These are phyloP conservation scores for Pycnomerus fuliginosus DNA, from an alignment of 2,888 invertebrate genomes.

Conservation along the genomic window DNA sequence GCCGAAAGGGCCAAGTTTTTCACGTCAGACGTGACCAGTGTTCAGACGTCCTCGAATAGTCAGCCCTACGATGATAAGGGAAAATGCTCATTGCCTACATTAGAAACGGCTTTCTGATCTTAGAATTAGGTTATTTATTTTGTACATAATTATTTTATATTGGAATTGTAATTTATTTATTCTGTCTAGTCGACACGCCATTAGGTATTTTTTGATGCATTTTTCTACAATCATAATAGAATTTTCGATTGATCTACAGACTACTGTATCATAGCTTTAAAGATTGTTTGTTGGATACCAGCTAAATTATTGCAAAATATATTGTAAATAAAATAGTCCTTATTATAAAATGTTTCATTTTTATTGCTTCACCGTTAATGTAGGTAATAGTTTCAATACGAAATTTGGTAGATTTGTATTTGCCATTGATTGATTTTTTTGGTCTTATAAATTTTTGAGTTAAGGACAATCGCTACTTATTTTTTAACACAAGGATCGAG, in stretches of 20 bases:
- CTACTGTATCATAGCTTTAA: too few relatives aligned
- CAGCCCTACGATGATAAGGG: slow-evolving; percentile 28
- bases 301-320: slow-evolving; percentile 45
- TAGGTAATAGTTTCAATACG: too few relatives aligned
- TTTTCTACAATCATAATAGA: too few relatives aligned
- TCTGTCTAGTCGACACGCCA: slow-evolving; percentile 39
- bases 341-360: slow-evolving; percentile 12
- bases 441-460: too few relatives aligned
- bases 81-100: slow-evolving; percentile 53
- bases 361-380: too few relatives aligned
- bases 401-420: too few relatives aligned
- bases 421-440: too few relatives aligned
- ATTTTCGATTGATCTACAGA: too few relatives aligned
- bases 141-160: slow-evolving; percentile 29
- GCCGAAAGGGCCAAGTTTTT: slow-evolving; percentile 65
- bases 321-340: slow-evolving; percentile 30
- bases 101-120: slow-evolving; percentile 62
- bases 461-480: too few relatives aligned
- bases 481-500: too few relatives aligned
- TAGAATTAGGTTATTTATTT: slow-evolving; percentile 17
- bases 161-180: slow-evolving; percentile 29
- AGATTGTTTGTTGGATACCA: background rate
- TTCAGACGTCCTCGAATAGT: slow-evolving; percentile 11
- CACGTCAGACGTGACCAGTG: slow-evolving; percentile 9
- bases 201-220: slow-evolving; percentile 33